Conservation (phyloP, 1,140 invertebrate species). For the Antheraea pernyi region DNA sequence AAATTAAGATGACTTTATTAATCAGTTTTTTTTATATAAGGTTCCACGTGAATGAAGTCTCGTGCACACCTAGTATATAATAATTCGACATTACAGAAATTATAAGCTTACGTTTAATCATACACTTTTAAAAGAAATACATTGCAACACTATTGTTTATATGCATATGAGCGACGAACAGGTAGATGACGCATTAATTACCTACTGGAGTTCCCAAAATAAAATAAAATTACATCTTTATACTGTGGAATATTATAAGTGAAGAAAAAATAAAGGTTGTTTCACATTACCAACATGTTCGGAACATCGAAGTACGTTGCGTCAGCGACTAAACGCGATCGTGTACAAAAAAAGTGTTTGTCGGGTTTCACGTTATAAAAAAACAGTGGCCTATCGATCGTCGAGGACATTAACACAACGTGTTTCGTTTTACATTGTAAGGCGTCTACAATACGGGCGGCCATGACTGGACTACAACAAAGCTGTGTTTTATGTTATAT, state of each 20-base stretch:
- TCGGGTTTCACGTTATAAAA: constrained; percentile 46
- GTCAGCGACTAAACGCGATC: constrained; percentile 29
- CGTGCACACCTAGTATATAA: no score
- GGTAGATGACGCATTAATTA: neutral
- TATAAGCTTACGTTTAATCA: no score
- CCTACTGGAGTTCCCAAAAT: neutral
- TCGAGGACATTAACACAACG: constrained; percentile 46
- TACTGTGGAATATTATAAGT: neutral
- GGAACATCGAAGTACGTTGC: neutral
- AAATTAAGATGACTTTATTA: no score
- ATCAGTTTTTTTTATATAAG: no score
- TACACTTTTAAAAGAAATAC: no score
- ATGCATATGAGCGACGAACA: neutral
- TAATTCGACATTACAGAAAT: no score
- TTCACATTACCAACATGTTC: constrained; percentile 31
- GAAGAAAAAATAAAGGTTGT: constrained; percentile 13
- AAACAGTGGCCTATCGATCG: constrained; percentile 37
- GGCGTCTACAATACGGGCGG: neutral
- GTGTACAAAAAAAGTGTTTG: constrained; percentile 44
- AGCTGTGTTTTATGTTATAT: neutral
- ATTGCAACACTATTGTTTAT: no score
- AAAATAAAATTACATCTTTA: neutral
- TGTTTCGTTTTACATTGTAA: constrained; percentile 18
- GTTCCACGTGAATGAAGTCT: no score
- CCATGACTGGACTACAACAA: neutral